Base-by-base conservation (phyloP, 1,140 invertebrate species). In the Ridgeia piscesae region DNA sequence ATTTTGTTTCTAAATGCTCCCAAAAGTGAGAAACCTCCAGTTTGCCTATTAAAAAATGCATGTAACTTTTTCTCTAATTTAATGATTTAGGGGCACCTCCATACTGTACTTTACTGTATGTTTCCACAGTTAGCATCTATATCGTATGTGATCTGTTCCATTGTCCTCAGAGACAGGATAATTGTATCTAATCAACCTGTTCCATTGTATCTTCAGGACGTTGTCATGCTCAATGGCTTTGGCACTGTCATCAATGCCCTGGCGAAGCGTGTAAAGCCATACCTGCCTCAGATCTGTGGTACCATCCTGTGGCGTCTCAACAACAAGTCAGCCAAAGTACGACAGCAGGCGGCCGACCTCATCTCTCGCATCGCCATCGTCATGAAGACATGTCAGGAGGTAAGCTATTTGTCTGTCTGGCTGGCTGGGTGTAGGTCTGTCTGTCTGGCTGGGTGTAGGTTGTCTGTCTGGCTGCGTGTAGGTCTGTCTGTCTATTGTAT, bases 221-320 rank as follows among this genome's bases (percentile, higher is more conserved):
- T 99, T n/a, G 99, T 99, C 0, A 99, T 99, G 99, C 96, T 99
- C 89, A 99, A 99, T 96, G 99, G 99, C 35, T 99, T 99, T 95
- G 99, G 99, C 35, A 99, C 99, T 0, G 99, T 99, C 93, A 99
- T 99, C 0, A 99, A 99, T 95, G 98, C 99, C 93, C 96, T 99
- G 34, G 99, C 98, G 0, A 99, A 99, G 96, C 96, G 99, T 91
- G 99, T 99, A 0, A 99, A 99, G 95, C 98, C 99, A 0, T 99
- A 99, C 96, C 96, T 99, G 93, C 99, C 99, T 0, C 99, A 99
- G 96, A 99, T 99, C 94, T 99, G 99, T 95, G 99, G 99, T 97
- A 99, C 99, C 0, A 99, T 99, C 95, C 96, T 99, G 31, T 99
- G 99, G 99, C 97, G 99, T 92, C 97, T 99, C 93, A 99, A 99